phyloP scores from a whole-genome alignment of 2,113 vertebrate genomes.

The Camelus bactrianus region DNA sequence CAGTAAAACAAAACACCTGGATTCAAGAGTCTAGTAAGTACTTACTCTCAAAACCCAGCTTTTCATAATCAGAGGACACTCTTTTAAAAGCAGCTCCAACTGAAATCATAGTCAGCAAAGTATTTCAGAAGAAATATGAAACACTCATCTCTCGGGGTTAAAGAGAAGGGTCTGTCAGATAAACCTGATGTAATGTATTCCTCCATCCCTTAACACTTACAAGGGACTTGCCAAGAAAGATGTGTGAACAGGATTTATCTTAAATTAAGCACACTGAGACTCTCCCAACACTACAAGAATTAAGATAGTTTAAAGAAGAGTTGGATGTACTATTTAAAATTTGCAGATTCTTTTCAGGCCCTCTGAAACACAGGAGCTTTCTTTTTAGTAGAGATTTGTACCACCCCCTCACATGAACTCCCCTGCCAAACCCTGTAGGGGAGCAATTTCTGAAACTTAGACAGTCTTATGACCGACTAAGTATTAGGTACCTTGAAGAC shows the following conservation, averaged over 20 bases:
- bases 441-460: background rate
- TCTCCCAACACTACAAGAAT: conserved; percentile 8
- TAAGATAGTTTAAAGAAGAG: conserved; percentile 37
- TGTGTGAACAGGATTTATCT: conserved; percentile 24
- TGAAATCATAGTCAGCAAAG: conserved; percentile 47
- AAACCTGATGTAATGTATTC: background rate
- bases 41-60: conserved; percentile 1
- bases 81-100: conserved; percentile 61
- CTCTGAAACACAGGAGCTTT: background rate
- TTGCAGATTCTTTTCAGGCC: background rate
- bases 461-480: background rate
- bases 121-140: conserved; percentile 64
- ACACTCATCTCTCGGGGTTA: conserved; percentile 50
- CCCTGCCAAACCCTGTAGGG: background rate
- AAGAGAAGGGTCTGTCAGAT: conserved; percentile 54
- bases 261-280: background rate
- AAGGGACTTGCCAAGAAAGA: conserved; percentile 24
- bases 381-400: background rate
- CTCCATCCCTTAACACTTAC: conserved; percentile 49
- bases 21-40: background rate
- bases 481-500: background rate
- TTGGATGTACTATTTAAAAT: background rate
- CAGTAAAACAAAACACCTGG: conserved; percentile 43
- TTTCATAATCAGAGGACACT: conserved; percentile 55
- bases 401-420: background rate